A percentile compares a stretch with the other conserved stretches of the same genome.
Evolutionary conservation across 2,113 vertebrate species (phyloP).

Genomic region (Stictonetta naevosa): DNA sequence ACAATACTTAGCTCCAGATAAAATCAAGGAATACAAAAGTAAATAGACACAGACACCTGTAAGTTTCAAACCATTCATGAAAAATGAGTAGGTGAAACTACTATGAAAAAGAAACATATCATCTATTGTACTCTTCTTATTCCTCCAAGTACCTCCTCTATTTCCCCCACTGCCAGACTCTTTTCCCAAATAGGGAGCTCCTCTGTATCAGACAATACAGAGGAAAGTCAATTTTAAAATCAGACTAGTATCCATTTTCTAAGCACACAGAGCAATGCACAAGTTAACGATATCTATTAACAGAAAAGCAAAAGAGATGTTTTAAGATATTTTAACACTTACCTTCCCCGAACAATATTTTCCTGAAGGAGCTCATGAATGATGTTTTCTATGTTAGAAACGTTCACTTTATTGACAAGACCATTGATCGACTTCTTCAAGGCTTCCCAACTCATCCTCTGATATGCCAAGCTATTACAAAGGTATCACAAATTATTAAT

Average conservation of each 20-base stretch:
- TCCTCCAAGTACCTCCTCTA: background rate
- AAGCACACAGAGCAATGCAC: background rate
- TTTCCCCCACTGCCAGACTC: background rate
- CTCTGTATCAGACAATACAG: background rate
- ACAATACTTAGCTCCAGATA: background rate
- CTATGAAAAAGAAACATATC: background rate
- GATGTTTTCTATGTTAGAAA: slow-evolving; percentile 95
- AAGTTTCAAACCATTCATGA: background rate
- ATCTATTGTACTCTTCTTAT: background rate
- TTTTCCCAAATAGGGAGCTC: background rate
- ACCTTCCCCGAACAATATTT: slow-evolving; percentile 97
- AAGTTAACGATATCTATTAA: background rate
- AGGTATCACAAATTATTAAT: slow-evolving; percentile 19
- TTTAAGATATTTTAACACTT: slow-evolving; percentile 34
- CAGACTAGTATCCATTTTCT: background rate
- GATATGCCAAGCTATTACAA: slow-evolving; percentile 90
- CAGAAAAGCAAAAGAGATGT: background rate
- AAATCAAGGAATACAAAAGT: background rate
- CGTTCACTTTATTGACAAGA: slow-evolving; percentile 98
- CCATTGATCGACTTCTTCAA: slow-evolving; percentile 99
- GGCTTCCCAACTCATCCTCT: slow-evolving; percentile 99
- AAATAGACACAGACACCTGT: background rate
- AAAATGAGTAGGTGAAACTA: background rate
- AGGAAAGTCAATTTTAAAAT: background rate
- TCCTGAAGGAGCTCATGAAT: slow-evolving; percentile 98